Percentiles rank a stretch among this genome's conserved stretches.
phyloP scores from a whole-genome alignment of 2,888 invertebrate species.

The Sphaeridia pumilis region DNA sequence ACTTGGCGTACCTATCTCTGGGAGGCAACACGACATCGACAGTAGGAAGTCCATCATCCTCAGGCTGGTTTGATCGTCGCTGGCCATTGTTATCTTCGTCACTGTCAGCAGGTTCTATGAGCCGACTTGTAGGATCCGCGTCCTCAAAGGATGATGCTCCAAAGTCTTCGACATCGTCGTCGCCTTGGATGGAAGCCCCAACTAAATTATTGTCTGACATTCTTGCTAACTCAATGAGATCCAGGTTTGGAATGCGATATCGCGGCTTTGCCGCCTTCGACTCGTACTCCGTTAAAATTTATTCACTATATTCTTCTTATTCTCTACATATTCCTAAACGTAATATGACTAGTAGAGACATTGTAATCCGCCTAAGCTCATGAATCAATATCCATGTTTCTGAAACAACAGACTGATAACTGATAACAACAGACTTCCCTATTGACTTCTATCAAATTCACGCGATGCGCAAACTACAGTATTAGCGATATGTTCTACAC shows the following conservation, averaged over 20 bases:
- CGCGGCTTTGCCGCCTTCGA: too few relatives aligned
- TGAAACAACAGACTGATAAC: too few relatives aligned
- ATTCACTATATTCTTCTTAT: too few relatives aligned
- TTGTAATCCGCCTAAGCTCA: too few relatives aligned
- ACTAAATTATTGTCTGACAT: constrained; percentile 17
- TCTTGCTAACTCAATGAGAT: constrained; percentile 16
- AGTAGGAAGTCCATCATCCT: constrained; percentile 5
- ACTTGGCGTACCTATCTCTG: constrained; percentile 11
- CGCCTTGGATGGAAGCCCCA: constrained; percentile 13
- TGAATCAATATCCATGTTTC: too few relatives aligned
- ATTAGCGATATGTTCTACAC: too few relatives aligned
- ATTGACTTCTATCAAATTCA: too few relatives aligned
- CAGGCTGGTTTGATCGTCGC: neutral
- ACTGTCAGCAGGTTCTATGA: neutral
- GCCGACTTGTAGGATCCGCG: constrained; percentile 1
- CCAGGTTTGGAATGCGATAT: constrained; percentile 11
- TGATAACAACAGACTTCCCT: too few relatives aligned
- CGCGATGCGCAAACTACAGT: too few relatives aligned
- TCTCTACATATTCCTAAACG: too few relatives aligned
- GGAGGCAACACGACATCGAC: constrained; percentile 18
- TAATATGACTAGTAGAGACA: too few relatives aligned
- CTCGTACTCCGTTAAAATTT: too few relatives aligned
- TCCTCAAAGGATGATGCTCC: neutral
- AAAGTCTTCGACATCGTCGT: constrained; percentile 10
- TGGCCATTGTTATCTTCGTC: neutral